Base-by-base conservation (phyloP, 2,888 invertebrate genomes). In the Lacanobia oleracea region DNA sequence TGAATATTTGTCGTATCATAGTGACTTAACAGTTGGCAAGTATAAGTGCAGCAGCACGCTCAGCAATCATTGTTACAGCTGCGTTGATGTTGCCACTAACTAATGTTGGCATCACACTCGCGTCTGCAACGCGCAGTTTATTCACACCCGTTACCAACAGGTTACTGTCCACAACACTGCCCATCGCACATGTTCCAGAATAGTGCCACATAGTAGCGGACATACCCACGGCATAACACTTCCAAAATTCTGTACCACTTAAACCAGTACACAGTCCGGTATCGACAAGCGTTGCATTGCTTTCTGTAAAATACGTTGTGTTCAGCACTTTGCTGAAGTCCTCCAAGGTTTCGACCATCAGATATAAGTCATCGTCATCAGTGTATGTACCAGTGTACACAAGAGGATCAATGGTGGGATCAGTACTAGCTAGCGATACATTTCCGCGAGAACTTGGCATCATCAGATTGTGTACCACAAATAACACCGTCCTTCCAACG, bases 281-380 rank as follows among this genome's bases (percentile, higher is more conserved):
- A 68, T 90, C 84, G 0, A 88, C 70, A 16, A 88, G 75, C 2
- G 70, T 50, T 4, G 88, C 88, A 18, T 78, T 72, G 0, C 86
- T 70, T 14, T 67, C 74, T 56, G 18, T 73, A 62, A 91, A 90
- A 48, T 82, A 81, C 0, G 79, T 77, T 1, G 88, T 89, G 8
- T 89, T 78, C 0, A 83, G 53, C 0, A 92, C 82, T 40, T 66
- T 81, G 5, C 72, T n/a, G 43, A 83, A 91, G 27, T 91, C 86
- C 40, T 76, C 75, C 0, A 91, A 77, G 27, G 71, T 83, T 3
- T 68, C 14, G 0, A 73, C 81, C 68, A 88, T 86, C 6, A 83
- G 50, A 0, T 79, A 69, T 62, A 91, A 66, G 63, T 92, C 93
- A 6, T 54, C 21, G 0, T 27, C 21, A 40, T 86, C 14, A 14